Conservation (phyloP, 2,113 vertebrate species). For the Semicossyphus pulcher region DNA sequence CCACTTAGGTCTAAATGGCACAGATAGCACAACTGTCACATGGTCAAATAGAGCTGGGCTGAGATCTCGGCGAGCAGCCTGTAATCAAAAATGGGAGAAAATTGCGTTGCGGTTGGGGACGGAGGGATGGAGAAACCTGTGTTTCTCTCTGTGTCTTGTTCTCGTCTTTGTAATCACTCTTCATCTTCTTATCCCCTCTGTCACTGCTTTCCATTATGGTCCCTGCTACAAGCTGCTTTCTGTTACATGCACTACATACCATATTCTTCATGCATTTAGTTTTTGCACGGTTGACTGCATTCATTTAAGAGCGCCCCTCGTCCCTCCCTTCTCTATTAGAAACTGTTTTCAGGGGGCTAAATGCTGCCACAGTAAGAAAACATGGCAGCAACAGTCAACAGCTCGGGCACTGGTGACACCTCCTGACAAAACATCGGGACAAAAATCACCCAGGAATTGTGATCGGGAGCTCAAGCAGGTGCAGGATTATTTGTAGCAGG, state of each 20-base stretch:
- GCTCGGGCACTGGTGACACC: constrained; percentile 7
- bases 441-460: no score
- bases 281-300: constrained; percentile 32
- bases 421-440: constrained; percentile 10
- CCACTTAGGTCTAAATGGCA: constrained; percentile 74
- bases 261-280: constrained; percentile 51
- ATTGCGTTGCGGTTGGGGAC: constrained; percentile 47
- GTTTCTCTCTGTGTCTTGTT: constrained; percentile 23
- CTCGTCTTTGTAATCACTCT: constrained; percentile 31
- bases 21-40: constrained; percentile 72
- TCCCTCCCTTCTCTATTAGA: neutral
- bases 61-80: constrained; percentile 61
- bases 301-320: constrained; percentile 13
- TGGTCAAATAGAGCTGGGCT: constrained; percentile 65
- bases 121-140: constrained; percentile 28
- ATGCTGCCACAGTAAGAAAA: constrained; percentile 15
- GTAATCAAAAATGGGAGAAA: constrained; percentile 71
- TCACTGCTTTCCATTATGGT: constrained; percentile 37
- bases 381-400: constrained; percentile 29
- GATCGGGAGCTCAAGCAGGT: neutral
- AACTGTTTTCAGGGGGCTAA: constrained; percentile 22
- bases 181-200: constrained; percentile 29
- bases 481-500: neutral
- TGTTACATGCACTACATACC: constrained; percentile 10
- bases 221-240: constrained; percentile 22